Evolutionary conservation across 2,797 vertebrate species (phyloP), one percentile per base, ranked within the genome.

Genomic region (Eulemur rubriventer): DNA sequence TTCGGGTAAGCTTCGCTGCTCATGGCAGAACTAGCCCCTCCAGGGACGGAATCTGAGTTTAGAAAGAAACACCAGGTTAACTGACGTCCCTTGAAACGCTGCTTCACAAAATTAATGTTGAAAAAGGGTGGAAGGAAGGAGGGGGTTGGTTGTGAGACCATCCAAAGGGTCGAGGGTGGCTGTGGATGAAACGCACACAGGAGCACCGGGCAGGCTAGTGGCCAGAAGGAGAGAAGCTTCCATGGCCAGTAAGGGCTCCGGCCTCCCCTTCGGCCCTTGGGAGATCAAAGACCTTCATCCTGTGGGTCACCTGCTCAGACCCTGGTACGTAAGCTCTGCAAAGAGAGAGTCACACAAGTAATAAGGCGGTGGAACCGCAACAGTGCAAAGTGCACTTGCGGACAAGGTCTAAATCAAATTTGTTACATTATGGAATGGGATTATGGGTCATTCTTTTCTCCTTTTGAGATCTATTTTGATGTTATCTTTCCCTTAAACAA

Each of bases 1-100:
- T 98, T 99, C 0, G 99, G 96, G 83, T 99, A 98, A 94, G 98
- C 97, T 80, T 99, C 99, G n/a, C 98, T 98, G 92, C 92, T 97
- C 89, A 73, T 83, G 22, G 98, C 98, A 83, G 98, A 98, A 87
- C 95, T 52, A 63, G 92, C 73, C 80, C 72, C 98, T 73, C 18
- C 79, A 72, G 98, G 98, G 97, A 98, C 97, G 81, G 97, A 98
- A 43, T 99, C 99, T 99, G 97, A 79, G 26, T 97, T 98, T 85
- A 97, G 90, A 48, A 46, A 72, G 0, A 98, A 81, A 93, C 52
- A 95, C 2, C 52, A 28, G 6, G 50, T 89, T 82, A 92, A 26
- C 1, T 38, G 50, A 59, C 7, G 4, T 46, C 35, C 46, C 48
- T 67, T 24, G 26, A 89, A 84, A 84, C 20, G 24, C 6, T 57